Base-by-base conservation (phyloP, 2,797 vertebrate species). In the Urophycis tenuis region DNA sequence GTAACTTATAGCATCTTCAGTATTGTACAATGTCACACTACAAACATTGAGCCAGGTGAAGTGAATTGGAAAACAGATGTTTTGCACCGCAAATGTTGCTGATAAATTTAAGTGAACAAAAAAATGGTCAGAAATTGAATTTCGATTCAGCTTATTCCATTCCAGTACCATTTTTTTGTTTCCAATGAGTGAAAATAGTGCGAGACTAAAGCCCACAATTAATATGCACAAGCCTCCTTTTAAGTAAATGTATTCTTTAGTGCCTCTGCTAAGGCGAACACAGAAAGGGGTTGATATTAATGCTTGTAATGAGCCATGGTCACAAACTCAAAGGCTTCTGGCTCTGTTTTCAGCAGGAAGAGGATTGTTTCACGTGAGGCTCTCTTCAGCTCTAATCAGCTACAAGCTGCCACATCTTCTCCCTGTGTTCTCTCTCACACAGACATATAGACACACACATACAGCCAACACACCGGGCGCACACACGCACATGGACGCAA, bases 191-290 rank as follows among this genome's bases (percentile, higher is more conserved):
- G 86, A 85, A n/a, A n/a, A 85, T 83, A 88, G 83, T 80, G 79
- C 71, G 75, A 85, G 86, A 89, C 91, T 90, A 90, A 91, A 90
- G 79, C 71, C 79, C 78, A 81, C 76, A 85, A 91, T 92, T 88
- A 92, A 92, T 90, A 90, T 88, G 85, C 88, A 86, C 85, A 82
- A 82, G 82, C 87, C 88, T 88, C 79, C 33, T 83, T 84, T 89
- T 89, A 88, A 90, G 91, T 90, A 77, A 93, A 91, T 89, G 89
- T 92, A 91, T 92, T 90, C 87, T 64, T 64, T 17, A 89, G 86
- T 88, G 83, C 82, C 78, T 74, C 78, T 81, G 87, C 83, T 74
- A 67, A 60, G 30, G 77, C 80, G 85, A 84, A 85, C 83, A 87
- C 83, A 89, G 84, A 88, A 89, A 87, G 79, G 83, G 80, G 85